Base-by-base conservation (phyloP, 64 coral and sea anemone genomes). In the Actinia equina region DNA sequence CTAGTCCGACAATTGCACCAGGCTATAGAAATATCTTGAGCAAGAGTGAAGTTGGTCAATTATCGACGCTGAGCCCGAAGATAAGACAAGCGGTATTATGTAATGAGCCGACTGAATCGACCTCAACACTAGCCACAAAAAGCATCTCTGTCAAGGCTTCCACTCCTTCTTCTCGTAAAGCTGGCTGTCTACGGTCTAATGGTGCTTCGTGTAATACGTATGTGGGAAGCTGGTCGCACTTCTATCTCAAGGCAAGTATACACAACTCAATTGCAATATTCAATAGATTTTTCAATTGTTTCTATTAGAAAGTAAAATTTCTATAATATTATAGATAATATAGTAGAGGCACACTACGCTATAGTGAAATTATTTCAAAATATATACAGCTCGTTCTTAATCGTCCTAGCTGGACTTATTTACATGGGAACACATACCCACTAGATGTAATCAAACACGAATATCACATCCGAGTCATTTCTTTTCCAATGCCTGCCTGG, bases 171-270 rank as follows among this genome's bases (percentile, higher is more conserved):
- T 41, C 69, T 14, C 69, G 26, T 30, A 8, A 30, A 30, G 23
- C 26, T 30, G 69, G 69, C 12, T 74, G 69, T 15, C 11, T 74
- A 13, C 69, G 27, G 11, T 74, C 69, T 74, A 81, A 81, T 81
- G 78, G 78, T 46, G 43, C 43, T 51, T 7, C 49, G 7, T 81
- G 78, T 81, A 81, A 81, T 81, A 81, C 78, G 8, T 81, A 81
- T 14, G 43, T 49, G 17, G 78, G 43, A 22, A 81, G 78, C 78
- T 81, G 78, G 78, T 81, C 78, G 3, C 52, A 25, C 45, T 81
- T 81, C 49, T 81, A 81, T 23, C 78, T 81, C 17, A 81, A 20
- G 17, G 78, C 52, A 51, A 44, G 78, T 6, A 27, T 4, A 14
- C 42, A 49, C 46, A 49, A 0, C 7, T 37, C 30, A 37, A 22